phyloP scores from a whole-genome alignment of 2,113 vertebrate species.

The Hucho hucho region DNA sequence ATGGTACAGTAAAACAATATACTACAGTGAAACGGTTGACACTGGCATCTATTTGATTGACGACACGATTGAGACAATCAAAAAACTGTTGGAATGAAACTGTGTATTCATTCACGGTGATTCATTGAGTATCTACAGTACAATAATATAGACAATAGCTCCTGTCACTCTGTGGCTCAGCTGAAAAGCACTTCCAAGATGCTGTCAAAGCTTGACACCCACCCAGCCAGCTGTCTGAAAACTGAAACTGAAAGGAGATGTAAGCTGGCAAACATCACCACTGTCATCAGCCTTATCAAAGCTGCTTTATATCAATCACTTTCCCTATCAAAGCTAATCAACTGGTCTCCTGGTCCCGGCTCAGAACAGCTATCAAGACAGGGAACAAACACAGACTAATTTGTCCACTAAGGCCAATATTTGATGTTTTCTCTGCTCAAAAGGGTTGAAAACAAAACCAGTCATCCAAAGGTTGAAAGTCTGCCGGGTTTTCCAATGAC shows the following conservation, averaged over 20 bases:
- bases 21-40: too few species aligned
- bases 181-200: neutral
- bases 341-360: neutral
- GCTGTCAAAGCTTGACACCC: neutral
- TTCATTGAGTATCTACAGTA: neutral
- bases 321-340: slow-evolving; percentile 17
- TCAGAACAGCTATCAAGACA: neutral
- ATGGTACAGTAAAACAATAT: too few species aligned
- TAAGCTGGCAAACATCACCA: neutral
- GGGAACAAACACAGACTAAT: neutral
- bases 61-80: too few species aligned
- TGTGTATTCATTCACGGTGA: neutral
- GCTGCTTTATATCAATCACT: slow-evolving; percentile 25
- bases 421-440: neutral
- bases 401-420: neutral
- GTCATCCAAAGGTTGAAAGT: too few species aligned
- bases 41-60: too few species aligned
- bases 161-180: neutral
- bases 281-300: neutral
- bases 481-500: neutral
- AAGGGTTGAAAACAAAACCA: neutral
- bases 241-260: neutral
- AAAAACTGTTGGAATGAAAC: too few species aligned
- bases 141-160: neutral
- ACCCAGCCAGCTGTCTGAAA: neutral